These are phyloP conservation scores for Zhuqinia jingwanae DNA, from an alignment of 2,888 invertebrate genomes.

Conservation along the genomic window DNA sequence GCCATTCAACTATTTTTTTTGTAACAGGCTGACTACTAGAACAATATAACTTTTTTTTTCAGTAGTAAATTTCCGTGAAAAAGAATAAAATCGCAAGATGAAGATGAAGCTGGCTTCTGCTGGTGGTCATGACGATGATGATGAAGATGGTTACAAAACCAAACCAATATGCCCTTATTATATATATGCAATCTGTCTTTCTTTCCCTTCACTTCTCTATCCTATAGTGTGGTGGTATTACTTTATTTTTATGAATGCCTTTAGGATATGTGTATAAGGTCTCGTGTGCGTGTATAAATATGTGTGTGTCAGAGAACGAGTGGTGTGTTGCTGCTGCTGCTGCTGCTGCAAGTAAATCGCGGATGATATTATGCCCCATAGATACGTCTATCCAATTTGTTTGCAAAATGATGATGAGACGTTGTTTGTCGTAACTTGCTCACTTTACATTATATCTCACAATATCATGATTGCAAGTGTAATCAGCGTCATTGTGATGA, in stretches of 20 bases:
- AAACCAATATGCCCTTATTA: constrained; percentile 12
- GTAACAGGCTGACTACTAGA: no score
- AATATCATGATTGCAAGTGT: background rate
- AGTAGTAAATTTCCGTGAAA: constrained; percentile 10
- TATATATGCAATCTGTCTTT: constrained; percentile 8
- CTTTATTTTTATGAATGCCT: constrained; percentile 27
- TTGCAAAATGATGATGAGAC: background rate
- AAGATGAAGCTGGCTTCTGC: background rate
- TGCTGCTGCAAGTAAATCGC: no score
- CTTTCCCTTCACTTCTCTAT: background rate
- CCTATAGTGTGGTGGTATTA: constrained; percentile 4
- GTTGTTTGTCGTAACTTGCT: background rate
- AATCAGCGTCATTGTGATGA: background rate
- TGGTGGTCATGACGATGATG: background rate
- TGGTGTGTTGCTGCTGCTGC: no score
- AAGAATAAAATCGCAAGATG: background rate
- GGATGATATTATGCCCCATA: no score
- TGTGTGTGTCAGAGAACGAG: no score
- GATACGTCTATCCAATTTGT: constrained; percentile 21
- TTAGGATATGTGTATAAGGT: background rate
- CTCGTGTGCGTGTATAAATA: no score
- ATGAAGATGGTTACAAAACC: background rate
- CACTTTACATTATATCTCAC: background rate
- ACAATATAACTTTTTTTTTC: background rate
- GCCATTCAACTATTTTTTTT: no score